Evolutionary conservation across 2,797 vertebrate species (phyloP).

Genomic region (Lepus townsendii): DNA sequence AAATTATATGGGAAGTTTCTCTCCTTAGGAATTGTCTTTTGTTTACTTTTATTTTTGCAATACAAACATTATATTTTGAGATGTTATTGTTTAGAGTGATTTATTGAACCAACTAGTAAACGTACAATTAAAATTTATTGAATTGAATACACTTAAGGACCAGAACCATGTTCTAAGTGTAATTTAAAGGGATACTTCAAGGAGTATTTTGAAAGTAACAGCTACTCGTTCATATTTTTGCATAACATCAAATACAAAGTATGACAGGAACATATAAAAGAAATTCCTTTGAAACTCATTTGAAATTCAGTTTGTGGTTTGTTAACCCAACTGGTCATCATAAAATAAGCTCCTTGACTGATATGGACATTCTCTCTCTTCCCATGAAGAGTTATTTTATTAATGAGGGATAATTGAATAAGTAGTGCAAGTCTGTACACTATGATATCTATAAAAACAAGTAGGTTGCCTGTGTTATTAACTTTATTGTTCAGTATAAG

Average conservation of each 20-base stretch:
- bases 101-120: constrained; percentile 6
- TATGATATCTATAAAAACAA: neutral
- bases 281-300: neutral
- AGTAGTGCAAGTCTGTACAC: neutral
- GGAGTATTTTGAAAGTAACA: neutral
- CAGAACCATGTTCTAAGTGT: neutral
- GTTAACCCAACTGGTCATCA: neutral
- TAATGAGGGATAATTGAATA: neutral
- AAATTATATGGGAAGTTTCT: neutral
- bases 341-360: neutral
- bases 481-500: neutral
- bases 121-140: neutral
- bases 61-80: neutral
- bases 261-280: neutral
- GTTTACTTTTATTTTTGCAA: constrained; percentile 9
- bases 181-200: neutral
- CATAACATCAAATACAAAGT: neutral
- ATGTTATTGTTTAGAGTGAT: neutral
- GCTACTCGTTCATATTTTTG: neutral
- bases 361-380: neutral
- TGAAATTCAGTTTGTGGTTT: neutral
- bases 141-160: neutral
- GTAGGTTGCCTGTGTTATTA: neutral
- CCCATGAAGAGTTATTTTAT: neutral
- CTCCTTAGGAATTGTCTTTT: neutral